Evolutionary conservation across 2,888 invertebrate species (phyloP).

Genomic region (Eumerus sabulonum): DNA sequence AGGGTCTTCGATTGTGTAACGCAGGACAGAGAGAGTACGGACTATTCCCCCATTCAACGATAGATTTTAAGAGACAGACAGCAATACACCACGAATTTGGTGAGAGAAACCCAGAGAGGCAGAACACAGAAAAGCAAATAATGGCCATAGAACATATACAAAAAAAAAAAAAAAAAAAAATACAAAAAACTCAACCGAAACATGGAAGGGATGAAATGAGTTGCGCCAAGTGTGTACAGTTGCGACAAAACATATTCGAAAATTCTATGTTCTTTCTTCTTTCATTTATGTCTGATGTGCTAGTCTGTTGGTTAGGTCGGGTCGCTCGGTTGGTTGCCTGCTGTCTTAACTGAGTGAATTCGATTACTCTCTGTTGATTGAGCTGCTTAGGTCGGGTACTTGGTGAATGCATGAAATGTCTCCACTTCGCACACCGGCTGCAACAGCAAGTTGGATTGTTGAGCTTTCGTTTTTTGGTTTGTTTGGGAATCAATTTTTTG

Average conservation of each 20-base stretch:
- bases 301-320: no score
- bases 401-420: no score
- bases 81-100: constrained; percentile 17
- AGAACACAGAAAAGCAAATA: constrained; percentile 18
- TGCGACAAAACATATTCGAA: constrained; percentile 70
- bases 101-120: constrained; percentile 41
- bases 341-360: neutral
- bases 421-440: no score
- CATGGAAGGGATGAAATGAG: constrained; percentile 64
- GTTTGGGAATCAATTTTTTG: no score
- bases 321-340: constrained; percentile 6
- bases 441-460: no score
- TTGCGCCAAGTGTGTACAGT: constrained; percentile 69
- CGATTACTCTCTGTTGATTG: neutral
- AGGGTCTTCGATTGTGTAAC: constrained; percentile 19
- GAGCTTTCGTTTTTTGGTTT: no score
- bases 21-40: constrained; percentile 51
- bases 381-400: neutral
- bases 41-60: constrained; percentile 37
- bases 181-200: constrained; percentile 26
- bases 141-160: constrained; percentile 6
- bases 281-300: neutral
- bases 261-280: constrained; percentile 64
- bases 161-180: constrained; percentile 19
- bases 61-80: constrained; percentile 28